A percentile compares a stretch with the other conserved stretches of the same genome.
These are phyloP conservation scores for Heliconius cydno DNA, from an alignment of 2,888 invertebrate species.

Conservation along the genomic window DNA sequence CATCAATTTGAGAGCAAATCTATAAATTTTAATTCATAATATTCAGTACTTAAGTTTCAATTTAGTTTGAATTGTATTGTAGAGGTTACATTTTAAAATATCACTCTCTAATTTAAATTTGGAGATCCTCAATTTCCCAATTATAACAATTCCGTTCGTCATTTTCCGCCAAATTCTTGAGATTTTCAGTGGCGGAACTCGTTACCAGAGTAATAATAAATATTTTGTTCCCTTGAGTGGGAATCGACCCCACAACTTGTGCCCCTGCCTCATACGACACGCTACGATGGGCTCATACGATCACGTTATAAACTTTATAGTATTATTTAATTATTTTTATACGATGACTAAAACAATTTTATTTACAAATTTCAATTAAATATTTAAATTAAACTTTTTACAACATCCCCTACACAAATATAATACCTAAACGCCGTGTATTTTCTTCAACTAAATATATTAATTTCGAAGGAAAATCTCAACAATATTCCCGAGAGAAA, in stretches of 20 bases:
- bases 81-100: neutral
- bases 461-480: slow-evolving; percentile 20
- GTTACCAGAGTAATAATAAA: too few species aligned
- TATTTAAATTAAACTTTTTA: neutral
- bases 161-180: too few species aligned
- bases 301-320: too few species aligned
- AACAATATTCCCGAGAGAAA: slow-evolving; percentile 19
- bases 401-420: neutral
- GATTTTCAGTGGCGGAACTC: too few species aligned
- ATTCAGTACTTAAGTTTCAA: neutral
- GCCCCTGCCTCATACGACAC: too few species aligned
- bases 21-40: slow-evolving; percentile 8
- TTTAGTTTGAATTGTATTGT: slow-evolving; percentile 3
- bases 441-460: neutral
- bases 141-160: too few species aligned
- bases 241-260: too few species aligned
- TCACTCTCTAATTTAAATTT: neutral
- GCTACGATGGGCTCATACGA: too few species aligned
- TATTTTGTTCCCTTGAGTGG: too few species aligned
- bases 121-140: too few species aligned
- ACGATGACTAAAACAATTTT: neutral
- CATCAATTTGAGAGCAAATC: slow-evolving; percentile 6
- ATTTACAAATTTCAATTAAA: too few species aligned
- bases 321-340: neutral
- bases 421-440: neutral